phyloP scores from a whole-genome alignment of 2,113 vertebrate species.

The Mohoua ochrocephala region DNA sequence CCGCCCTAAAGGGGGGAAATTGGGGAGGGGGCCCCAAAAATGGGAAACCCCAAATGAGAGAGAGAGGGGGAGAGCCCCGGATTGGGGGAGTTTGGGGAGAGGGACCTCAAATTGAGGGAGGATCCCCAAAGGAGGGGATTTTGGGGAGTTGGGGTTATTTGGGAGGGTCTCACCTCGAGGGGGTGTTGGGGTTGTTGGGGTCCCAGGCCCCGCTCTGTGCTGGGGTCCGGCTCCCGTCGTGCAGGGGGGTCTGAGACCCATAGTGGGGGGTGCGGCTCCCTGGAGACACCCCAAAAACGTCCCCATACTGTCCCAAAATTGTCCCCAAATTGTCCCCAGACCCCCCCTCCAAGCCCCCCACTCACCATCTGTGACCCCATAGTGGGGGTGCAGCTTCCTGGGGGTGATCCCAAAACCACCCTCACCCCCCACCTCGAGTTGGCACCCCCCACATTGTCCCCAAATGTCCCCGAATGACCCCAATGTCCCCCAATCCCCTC shows the following conservation, averaged over 20 bases:
- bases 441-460: too few species aligned
- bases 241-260: background rate
- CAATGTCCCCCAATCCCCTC: background rate
- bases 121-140: background rate
- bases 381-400: background rate
- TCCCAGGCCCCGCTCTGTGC: background rate
- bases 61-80: too few species aligned
- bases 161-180: background rate
- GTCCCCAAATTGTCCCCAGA: background rate
- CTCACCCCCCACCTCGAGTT: too few species aligned
- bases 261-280: background rate
- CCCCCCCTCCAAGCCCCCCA: too few species aligned
- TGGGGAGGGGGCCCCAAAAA: background rate
- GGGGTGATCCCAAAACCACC: background rate
- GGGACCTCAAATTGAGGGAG: background rate
- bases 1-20: slow-evolving; percentile 60
- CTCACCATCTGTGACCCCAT: background rate
- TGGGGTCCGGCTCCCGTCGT: background rate
- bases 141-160: background rate
- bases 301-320: background rate
- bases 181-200: background rate
- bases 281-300: background rate
- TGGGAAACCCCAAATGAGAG: background rate
- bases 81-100: too few species aligned
- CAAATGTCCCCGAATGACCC: background rate